phyloP scores from a whole-genome alignment of 2,113 vertebrate species.

The Heteronetta atricapilla region DNA sequence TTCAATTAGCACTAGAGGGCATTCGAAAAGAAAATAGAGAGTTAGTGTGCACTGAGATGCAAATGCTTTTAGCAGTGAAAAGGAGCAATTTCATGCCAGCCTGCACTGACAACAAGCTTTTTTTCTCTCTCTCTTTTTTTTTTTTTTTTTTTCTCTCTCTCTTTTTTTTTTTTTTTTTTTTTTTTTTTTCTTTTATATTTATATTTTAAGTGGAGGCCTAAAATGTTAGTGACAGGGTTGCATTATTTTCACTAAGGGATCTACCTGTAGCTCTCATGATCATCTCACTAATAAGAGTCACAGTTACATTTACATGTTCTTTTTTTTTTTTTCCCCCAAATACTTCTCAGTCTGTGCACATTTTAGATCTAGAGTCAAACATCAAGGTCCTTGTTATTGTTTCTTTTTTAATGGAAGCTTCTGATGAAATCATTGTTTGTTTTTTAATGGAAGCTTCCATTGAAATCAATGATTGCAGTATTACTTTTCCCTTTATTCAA shows the following conservation, averaged over 20 bases:
- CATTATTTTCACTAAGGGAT: neutral
- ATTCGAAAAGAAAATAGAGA: constrained; percentile 59
- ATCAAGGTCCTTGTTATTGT: no score
- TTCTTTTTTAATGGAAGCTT: no score
- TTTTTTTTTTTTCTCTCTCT: neutral
- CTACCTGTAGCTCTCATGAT: neutral
- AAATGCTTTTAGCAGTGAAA: constrained; percentile 56
- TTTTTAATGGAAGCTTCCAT: neutral
- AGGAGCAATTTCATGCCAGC: constrained; percentile 37
- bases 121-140: neutral
- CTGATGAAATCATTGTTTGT: no score
- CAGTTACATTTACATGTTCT: neutral
- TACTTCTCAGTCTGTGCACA: neutral
- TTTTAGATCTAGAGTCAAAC: neutral
- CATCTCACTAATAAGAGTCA: neutral
- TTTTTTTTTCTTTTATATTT: neutral
- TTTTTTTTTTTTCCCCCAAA: neutral
- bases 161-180: neutral
- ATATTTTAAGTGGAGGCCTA: constrained; percentile 31
- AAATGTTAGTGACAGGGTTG: neutral
- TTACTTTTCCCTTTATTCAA: neutral
- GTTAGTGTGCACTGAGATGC: constrained; percentile 47
- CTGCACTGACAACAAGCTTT: neutral
- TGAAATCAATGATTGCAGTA: neutral
- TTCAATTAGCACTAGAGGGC: constrained; percentile 67